Evolutionary conservation across 2,113 vertebrate species (phyloP), one percentile per base, ranked within the genome.

Genomic region (Sylvia atricapilla): DNA sequence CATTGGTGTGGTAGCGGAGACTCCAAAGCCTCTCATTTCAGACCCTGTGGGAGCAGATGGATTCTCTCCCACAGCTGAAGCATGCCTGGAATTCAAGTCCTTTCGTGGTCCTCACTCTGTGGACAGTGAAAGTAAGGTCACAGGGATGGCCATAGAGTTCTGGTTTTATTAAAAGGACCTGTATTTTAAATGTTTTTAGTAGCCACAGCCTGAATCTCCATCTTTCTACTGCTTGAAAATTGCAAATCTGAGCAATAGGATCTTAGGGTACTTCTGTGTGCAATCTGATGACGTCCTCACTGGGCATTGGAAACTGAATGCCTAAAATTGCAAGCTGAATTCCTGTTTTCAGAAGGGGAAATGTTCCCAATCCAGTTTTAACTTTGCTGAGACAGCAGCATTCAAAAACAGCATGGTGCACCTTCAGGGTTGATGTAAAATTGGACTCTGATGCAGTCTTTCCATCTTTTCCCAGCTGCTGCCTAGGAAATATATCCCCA

Each of bases 291-390:
- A 73, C 46, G 62, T 58, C 37, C 37, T 95, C 63, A 43, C 14
- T 46, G 58, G 75, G 66, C 95, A 91, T 4, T 88, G 90, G 58
- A 69, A 93, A 69, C 37, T 33, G 50, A 77, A 53, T 70, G 58
- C 37, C 63, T 93, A 86, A 94, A 96, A 94, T 94, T 66, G 55
- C 43, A 67, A 92, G 63, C 50, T 95, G 63, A 85, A 92, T 91
- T 94, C 58, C 66, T 88, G 46, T 47, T 88, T 63, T 90, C 63
- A 88, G 78, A 91, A 94, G n/a, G 56, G 58, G 46, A 94, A 91
- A 88, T 55, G 66, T 85, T 95, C 75, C 55, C 74, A 85, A 24
- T 83, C 85, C 78, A 37, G 49, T 83, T 90, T 89, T 93, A 89
- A 87, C 49, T 60, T 21, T 91, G 74, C 47, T 89, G 90, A 96